Evolutionary conservation across 2,797 vertebrate genomes (phyloP), one percentile per base, ranked within the genome.

Genomic region (Scolopax rusticola): DNA sequence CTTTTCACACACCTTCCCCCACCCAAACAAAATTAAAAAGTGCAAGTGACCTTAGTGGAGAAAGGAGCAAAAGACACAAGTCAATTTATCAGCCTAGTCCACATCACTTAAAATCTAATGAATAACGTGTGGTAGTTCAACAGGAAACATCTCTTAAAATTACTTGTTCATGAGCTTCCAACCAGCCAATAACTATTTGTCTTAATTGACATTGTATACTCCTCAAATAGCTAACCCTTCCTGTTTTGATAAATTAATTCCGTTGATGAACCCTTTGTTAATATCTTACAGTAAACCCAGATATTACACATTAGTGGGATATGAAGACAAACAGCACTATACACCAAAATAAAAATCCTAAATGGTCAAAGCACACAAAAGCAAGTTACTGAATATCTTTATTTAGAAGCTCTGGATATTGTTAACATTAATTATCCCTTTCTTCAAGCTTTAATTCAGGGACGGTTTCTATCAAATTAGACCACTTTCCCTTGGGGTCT

Each of bases 101-200:
- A 28, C 40, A 51, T 47, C 25, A 54, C 19, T 30, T 48, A 28
- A 87, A 92, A 95, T 41, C 43, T 43, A 32, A 69, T 74, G 8
- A 91, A 87, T 86, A 69, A 18, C 5, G 3, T 40, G 69, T 40
- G 45, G 63, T 56, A 54, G 81, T 74, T 87, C 47, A 94, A 84
- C 51, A 73, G 17, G 63, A 54, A 85, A 83, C 54, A 81, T 64
- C 73, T 94, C 91, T 50, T 84, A 33, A 75, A 93, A 95, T 87
- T 87, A 84, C 67, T 79, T 79, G 53, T 24, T 92, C 70, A 45
- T 14, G 9, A 88, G 50, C 74, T 89, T 79, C 45, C 40, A 48
- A 85, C 12, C 51, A 84, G 47, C 59, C 93, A 95, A 74, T 76
- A 93, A 70, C 61, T 75, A 73, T 91, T 91, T 69, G 38, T 67